These are phyloP conservation scores for Nothocercus julius DNA, from an alignment of 2,113 vertebrate species.

Conservation along the genomic window DNA sequence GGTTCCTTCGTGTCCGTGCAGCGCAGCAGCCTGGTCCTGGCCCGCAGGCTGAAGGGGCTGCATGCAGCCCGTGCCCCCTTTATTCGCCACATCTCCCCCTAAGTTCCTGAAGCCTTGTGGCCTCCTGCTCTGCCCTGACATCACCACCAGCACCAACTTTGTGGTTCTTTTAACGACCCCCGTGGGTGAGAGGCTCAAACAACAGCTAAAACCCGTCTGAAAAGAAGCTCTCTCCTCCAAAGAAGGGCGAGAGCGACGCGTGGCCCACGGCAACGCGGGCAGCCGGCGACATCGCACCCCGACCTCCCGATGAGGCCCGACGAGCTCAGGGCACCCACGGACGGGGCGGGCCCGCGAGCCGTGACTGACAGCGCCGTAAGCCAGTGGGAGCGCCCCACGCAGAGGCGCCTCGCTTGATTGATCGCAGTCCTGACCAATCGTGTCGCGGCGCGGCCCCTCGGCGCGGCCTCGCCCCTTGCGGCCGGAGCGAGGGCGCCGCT, in stretches of 20 bases:
- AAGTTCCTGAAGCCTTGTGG: accelerated
- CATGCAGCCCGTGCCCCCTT: accelerated
- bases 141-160: no score
- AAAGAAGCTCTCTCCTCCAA: accelerated
- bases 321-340: accelerated
- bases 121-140: background rate
- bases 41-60: accelerated
- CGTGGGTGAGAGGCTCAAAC: no score
- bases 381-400: background rate
- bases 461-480: background rate
- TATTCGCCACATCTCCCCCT: no score
- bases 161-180: background rate
- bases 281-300: no score
- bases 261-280: no score
- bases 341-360: accelerated
- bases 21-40: background rate
- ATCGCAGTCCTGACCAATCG: accelerated
- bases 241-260: no score
- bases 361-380: accelerated
- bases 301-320: accelerated
- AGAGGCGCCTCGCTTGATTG: accelerated
- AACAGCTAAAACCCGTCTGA: accelerated
- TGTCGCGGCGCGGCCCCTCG: accelerated
- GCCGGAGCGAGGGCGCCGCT: accelerated
- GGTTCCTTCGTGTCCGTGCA: accelerated